Base-by-base conservation (phyloP, 2,888 invertebrate genomes). In the Macropis europaea region DNA sequence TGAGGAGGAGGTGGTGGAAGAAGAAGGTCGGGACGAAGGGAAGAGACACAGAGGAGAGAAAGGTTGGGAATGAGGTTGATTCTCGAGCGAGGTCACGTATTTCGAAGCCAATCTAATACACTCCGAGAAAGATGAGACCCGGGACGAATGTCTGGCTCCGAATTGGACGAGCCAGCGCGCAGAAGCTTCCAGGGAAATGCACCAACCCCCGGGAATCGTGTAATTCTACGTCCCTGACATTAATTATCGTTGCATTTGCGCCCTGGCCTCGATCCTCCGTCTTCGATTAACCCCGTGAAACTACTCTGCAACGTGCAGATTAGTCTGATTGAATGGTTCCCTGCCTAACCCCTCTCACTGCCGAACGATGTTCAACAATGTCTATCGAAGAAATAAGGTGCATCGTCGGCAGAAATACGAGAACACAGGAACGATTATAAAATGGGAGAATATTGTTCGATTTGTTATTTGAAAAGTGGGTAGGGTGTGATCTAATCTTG, bases 31-130 rank as follows among this genome's bases (percentile, higher is more conserved):
- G 59, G 66, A 38, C 45, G 73, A 47, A 54, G 72, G 56, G 74
- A 48, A 26, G 82, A 66, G 78, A n/a, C n/a, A n/a, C n/a, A n/a
- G n/a, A n/a, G n/a, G n/a, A n/a, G 74, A 73, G 79, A 79, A 76
- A 79, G 82, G 83, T 78, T 83, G 88, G 86, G 86, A 88, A 90
- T 84, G 90, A 90, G 87, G 89, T 88, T 90, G 89, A 90, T 88
- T 89, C 83, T 84, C 81, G 74, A 84, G 86, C 88, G 88, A 88
- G 87, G 88, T 90, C 90, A 90, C 89, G 89, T 89, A 89, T 88
- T 86, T 80, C 81, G 82, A 81, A 87, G 88, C 87, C 88, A 88
- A 90, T 90, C 88, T 89, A 89, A 88, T 89, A 89, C 78, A 80
- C 85, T 86, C 79, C 59, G 76, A 73, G 73, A 81, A 77, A 71